These are phyloP conservation scores for Tyto alba DNA, from an alignment of 2,113 vertebrate genomes.

Conservation along the genomic window DNA sequence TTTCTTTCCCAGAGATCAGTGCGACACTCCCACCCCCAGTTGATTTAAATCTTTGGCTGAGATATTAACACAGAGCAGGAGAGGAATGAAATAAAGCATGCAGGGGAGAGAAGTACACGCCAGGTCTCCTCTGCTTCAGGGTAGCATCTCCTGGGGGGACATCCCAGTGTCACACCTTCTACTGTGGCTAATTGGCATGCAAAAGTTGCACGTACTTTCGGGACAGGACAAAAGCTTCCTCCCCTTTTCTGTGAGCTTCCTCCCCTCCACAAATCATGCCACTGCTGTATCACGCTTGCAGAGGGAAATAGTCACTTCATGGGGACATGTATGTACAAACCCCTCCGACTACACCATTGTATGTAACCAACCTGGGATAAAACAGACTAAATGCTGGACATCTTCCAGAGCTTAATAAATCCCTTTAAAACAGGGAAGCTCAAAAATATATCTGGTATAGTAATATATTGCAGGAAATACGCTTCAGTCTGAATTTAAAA, in stretches of 20 bases:
- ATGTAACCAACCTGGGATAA: not conserved
- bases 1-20: not conserved
- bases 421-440: not conserved
- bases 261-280: not conserved
- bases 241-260: not conserved
- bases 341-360: not conserved
- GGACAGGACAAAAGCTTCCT: not conserved
- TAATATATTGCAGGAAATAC: not conserved
- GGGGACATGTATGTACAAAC: accelerated
- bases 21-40: accelerated
- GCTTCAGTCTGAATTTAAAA: not conserved
- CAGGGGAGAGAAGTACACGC: not conserved
- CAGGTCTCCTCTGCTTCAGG: accelerated
- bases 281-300: not conserved
- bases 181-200: accelerated
- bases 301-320: not conserved
- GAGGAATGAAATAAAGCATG: not conserved
- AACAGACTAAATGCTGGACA: not conserved
- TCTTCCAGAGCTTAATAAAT: not conserved
- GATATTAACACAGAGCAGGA: not conserved
- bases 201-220: not conserved
- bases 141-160: not conserved
- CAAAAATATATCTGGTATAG: not conserved
- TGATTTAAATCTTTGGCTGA: not conserved
- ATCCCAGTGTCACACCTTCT: not conserved